Percentiles rank a stretch among this genome's conserved stretches.
phyloP scores from a whole-genome alignment of 1,140 invertebrate species.

The Drosophila watanabei region DNA sequence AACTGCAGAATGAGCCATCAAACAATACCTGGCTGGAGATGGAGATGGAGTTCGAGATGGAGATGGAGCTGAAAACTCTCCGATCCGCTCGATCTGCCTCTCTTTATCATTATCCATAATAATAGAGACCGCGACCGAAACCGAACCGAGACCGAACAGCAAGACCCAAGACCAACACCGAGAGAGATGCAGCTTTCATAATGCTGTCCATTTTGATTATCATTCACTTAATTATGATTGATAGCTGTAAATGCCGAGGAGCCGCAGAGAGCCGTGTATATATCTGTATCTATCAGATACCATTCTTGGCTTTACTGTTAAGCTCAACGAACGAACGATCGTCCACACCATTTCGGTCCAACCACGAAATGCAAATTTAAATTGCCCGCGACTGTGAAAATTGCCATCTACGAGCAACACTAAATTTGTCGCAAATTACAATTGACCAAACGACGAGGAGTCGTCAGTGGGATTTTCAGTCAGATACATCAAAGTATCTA shows the following conservation, averaged over 20 bases:
- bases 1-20: slow-evolving; percentile 52
- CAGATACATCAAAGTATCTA: slow-evolving; percentile 42
- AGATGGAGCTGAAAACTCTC: slow-evolving; percentile 29
- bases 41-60: neutral
- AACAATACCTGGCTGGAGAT: slow-evolving; percentile 11
- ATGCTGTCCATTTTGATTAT: slow-evolving; percentile 83
- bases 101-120: slow-evolving; percentile 80
- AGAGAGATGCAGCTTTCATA: slow-evolving; percentile 58
- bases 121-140: slow-evolving; percentile 43
- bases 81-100: slow-evolving; percentile 69
- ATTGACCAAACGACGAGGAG: slow-evolving; percentile 22
- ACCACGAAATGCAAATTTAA: slow-evolving; percentile 47
- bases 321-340: slow-evolving; percentile 40
- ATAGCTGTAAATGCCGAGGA: slow-evolving; percentile 79
- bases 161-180: slow-evolving; percentile 37
- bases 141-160: slow-evolving; percentile 12
- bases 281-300: slow-evolving; percentile 61
- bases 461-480: neutral
- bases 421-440: slow-evolving; percentile 76
- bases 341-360: slow-evolving; percentile 30
- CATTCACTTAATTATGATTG: slow-evolving; percentile 84
- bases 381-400: slow-evolving; percentile 34
- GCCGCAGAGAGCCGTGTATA: slow-evolving; percentile 44
- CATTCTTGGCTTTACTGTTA: slow-evolving; percentile 77
- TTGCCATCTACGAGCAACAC: slow-evolving; percentile 32